Evolutionary conservation across 2,888 invertebrate genomes (phyloP), one percentile per base, ranked within the genome.

Genomic region (Augochlorella aurata): DNA sequence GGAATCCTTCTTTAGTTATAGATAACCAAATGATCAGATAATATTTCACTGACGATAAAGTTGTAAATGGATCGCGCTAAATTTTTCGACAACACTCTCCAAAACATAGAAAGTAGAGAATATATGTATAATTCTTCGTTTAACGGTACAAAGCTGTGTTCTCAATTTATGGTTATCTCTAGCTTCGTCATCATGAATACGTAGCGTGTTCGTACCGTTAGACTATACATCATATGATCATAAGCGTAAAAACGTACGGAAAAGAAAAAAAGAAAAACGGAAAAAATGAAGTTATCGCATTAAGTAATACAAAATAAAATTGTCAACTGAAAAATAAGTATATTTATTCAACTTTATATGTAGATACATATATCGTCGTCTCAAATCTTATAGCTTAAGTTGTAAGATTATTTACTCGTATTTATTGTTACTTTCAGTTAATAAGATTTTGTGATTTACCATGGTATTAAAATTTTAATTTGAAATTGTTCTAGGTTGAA

Each of bases 1-100:
- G 18, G 14, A 29, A 54, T 0, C 9, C 12, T n/a, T 49, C 4
- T 5, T 44, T 29, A 52, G 0, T 18, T 29, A 21, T n/a, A 10
- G 47, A 45, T 52, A 14, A 7, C 3, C 18, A 12, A 73, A 67
- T 71, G 44, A 78, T 78, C 72, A 73, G 50, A 78, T 54, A 63
- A 52, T 9, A 18, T 18, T 68, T 12, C 0, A 0, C 2, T 14
- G 8, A 45, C 29, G 21, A 45, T 38, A 44, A 58, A 63, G 18
- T 54, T 16, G 5, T 12, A 12, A 50, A 68, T 10, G 50, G 14
- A 29, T 21, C 38, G 2, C 9, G 21, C 21, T 21, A 18, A 9
- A 38, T 18, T 18, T 16, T 9, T 18, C 16, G 61, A 54, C 16
- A 21, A 7, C 16, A 45, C 18, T 72, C 38, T 65, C 47, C 47